Conservation (phyloP, 2,888 invertebrate genomes). For the Rhingia campestris region DNA sequence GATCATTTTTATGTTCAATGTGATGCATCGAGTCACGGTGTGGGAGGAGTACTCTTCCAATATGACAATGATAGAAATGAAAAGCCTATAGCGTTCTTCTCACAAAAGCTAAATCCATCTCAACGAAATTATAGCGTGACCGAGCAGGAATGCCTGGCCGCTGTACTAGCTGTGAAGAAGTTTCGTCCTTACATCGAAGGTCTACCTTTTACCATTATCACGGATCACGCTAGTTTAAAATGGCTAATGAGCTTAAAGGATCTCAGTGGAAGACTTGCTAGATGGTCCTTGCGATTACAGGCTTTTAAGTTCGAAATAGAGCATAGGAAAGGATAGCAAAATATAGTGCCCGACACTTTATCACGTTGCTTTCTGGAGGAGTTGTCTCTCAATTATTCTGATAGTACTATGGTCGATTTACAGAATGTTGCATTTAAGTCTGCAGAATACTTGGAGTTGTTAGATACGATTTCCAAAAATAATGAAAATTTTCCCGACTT, state of each 20-base stretch:
- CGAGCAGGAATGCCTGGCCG: conserved; percentile 26
- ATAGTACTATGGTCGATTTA: conserved; percentile 2
- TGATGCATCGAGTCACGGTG: neutral
- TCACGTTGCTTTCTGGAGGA: neutral
- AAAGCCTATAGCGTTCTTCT: neutral
- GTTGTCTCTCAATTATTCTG: neutral
- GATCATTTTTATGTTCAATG: conserved; percentile 5
- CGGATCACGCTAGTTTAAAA: conserved; percentile 1
- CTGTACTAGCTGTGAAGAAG: conserved; percentile 1
- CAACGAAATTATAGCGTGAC: conserved; percentile 38
- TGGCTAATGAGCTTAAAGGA: conserved; percentile 10
- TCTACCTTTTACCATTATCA: neutral
- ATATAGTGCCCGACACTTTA: conserved; percentile 5
- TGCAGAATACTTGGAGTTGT: neutral
- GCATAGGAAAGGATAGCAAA: conserved; percentile 1
- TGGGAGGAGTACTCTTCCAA: conserved; percentile 17
- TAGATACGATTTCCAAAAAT: conserved; percentile 3
- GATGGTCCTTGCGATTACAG: neutral
- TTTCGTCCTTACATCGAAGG: neutral
- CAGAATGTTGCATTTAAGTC: conserved; percentile 1
- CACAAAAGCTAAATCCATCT: conserved; percentile 22
- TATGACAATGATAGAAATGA: conserved; percentile 1
- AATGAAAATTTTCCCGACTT: conserved; percentile 13
- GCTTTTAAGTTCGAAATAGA: conserved; percentile 10
- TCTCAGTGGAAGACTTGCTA: neutral